Percentiles rank a stretch among this genome's conserved stretches.
Conservation (phyloP, 2,888 invertebrate genomes). For the Hemicrepidius hirtus region DNA sequence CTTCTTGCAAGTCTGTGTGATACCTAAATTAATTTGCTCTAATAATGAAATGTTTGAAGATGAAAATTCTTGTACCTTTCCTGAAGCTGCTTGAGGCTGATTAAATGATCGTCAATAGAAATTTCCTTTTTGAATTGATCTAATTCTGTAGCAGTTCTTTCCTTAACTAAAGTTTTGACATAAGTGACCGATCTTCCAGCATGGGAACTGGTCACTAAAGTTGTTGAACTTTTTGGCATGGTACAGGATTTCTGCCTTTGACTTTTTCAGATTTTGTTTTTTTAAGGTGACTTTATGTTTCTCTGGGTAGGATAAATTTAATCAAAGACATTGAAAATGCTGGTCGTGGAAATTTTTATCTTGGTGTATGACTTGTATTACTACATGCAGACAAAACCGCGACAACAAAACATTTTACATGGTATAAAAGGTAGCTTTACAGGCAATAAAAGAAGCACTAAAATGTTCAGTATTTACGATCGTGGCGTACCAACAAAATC, state of each 20-base stretch:
- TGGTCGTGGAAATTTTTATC: conserved; percentile 5
- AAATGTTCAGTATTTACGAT: conserved; percentile 46
- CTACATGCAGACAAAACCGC: conserved; percentile 26
- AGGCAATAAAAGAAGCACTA: conserved; percentile 41
- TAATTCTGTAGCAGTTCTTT: conserved; percentile 55
- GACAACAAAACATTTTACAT: conserved; percentile 32
- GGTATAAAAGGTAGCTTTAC: conserved; percentile 21
- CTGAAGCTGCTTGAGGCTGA: conserved; percentile 61
- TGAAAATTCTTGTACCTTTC: conserved; percentile 59
- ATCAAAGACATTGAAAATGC: background rate
- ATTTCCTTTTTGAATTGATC: conserved; percentile 62
- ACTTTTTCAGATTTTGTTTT: background rate
- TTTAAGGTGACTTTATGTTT: background rate
- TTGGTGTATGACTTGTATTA: conserved; percentile 13
- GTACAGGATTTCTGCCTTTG: background rate
- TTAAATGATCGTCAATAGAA: conserved; percentile 62
- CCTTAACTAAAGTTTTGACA: conserved; percentile 53
- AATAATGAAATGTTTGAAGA: conserved; percentile 3
- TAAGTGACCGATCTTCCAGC: conserved; percentile 51
- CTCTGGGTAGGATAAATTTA: background rate
- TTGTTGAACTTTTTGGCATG: conserved; percentile 18
- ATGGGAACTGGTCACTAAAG: conserved; percentile 14
- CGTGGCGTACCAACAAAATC: conserved; percentile 46
- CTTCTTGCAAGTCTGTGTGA: conserved; percentile 72
- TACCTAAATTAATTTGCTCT: conserved; percentile 61